Percentiles rank a stretch among this genome's conserved stretches.
phyloP scores from a whole-genome alignment of 2,888 invertebrate genomes.

The Agrochola macilenta region DNA sequence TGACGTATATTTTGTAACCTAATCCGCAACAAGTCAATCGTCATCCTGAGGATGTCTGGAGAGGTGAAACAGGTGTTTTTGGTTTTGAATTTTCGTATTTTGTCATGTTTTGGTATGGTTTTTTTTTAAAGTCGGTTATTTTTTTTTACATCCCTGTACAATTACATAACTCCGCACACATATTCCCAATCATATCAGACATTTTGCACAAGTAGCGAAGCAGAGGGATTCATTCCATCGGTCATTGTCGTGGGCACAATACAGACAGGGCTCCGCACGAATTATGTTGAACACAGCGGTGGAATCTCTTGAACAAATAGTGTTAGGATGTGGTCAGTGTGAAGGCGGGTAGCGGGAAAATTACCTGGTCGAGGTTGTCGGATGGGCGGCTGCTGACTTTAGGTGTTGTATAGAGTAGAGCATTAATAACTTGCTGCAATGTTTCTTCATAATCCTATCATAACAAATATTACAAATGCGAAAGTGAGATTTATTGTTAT shows the following conservation, averaged over 20 bases:
- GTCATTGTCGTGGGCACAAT: conserved; percentile 55
- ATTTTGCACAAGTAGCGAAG: conserved; percentile 36
- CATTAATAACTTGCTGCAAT: neutral
- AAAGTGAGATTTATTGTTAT: no score
- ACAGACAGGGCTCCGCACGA: conserved; percentile 51
- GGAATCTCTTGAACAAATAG: conserved; percentile 56
- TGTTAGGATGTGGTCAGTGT: conserved; percentile 10
- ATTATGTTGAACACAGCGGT: conserved; percentile 47
- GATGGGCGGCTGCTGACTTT: neutral
- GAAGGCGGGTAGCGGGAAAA: conserved; percentile 14
- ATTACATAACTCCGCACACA: neutral
- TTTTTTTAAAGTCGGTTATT: no score
- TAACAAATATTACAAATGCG: no score
- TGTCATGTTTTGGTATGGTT: no score
- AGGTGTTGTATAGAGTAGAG: neutral
- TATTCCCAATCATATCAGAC: conserved; percentile 43
- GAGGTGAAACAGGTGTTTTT: no score
- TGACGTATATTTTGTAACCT: no score
- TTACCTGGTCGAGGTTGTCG: neutral
- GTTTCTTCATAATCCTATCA: neutral
- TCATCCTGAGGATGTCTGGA: no score
- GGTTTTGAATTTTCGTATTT: no score
- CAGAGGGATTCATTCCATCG: conserved; percentile 48
- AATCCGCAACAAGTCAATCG: no score
- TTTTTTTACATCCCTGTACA: no score